Evolutionary conservation across 1,140 invertebrate species (phyloP), one percentile per base, ranked within the genome.

Genomic region (Cotesia glomerata): DNA sequence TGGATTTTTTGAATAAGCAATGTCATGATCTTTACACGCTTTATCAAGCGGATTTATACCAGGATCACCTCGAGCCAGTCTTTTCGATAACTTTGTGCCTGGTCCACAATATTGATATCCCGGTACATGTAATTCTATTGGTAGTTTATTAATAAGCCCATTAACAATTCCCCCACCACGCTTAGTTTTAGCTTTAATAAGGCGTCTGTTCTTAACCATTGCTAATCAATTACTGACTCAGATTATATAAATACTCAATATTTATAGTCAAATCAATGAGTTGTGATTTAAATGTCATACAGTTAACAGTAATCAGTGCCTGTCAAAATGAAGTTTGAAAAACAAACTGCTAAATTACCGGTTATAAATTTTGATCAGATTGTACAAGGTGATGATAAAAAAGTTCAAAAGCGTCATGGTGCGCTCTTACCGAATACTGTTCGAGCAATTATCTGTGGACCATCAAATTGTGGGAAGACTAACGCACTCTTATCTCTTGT

Each of bases 1-100:
- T n/a, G n/a, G n/a, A n/a, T n/a, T n/a, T n/a, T n/a, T n/a, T n/a
- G n/a, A n/a, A n/a, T n/a, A n/a, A n/a, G n/a, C n/a, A n/a, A n/a
- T n/a, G n/a, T n/a, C n/a, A 59, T 81, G 79, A 32, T 67, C 66
- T 39, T 39, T 39, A 39, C 3, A 18, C 18, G 0, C 18, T 18
- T 18, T 18, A 18, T 18, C 18, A 1, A 0, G 18, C 2, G 18
- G 18, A 2, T 18, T 18, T 39, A 9, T 39, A 2, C 3, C 36
- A 0, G 36, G 36, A 39, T 39, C 36, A 2, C 36, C 36, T 39
- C 3, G 8, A 39, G 18, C 51, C 9, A 76, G 13, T 18, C 13
- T 81, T 73, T 51, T 83, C 76, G 74, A 83, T 84, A 14, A 79
- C 77, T 32, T 82, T 81, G 16, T 78, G 79, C 76, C 82, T 78